Evolutionary conservation across 1,140 invertebrate species (phyloP), one percentile per base, ranked within the genome.

Genomic region (Drosophila ananassae): DNA sequence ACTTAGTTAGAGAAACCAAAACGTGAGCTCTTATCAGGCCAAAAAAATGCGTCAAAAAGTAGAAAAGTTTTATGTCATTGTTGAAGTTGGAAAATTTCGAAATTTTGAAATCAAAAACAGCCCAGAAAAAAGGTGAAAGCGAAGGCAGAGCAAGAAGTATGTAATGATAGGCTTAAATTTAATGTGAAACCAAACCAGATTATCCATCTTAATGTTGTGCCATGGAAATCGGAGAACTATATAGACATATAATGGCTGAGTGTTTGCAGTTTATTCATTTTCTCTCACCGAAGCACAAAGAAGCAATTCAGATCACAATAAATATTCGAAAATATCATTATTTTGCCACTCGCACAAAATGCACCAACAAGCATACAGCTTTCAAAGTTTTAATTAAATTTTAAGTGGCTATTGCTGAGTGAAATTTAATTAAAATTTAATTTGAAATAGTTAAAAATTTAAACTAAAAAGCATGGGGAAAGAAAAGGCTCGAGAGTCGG

Each of bases 231-330:
- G 44, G 44, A 47, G 17, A 24, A 47, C 7, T 47, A 44, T 17
- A 44, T 17, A 21, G 2, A 41, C 9, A 32, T 32, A 32, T 32
- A 32, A 28, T 1, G 13, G 39, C 39, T 9, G 17, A 46, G 9
- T 24, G 44, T 47, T 47, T 47, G 9, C 17, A 57, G 4, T 13
- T 56, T 6, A 41, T 12, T 12, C 2, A 28, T 41, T 28, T 21
- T 46, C 39, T 21, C 13, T 28, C 13, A 37, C 41, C n/a, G 13
- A 24, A 25, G 53, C 53, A 56, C 53, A 56, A 41, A 56, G 24
- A 54, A 17, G 37, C 37, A 44, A 41, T 56, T 56, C 34, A 28
- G n/a, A 41, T 41, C 37, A 56, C 25, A 58, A 28, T 22, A 32
- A 30, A 24, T 58, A 58, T 46, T 30, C 17, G 21, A 24, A 44